A percentile compares a stretch with the other conserved stretches of the same genome.
These are phyloP conservation scores for Lepidiolamprologus cunningtoni DNA, from an alignment of 2,113 vertebrate genomes.

Conservation along the genomic window DNA sequence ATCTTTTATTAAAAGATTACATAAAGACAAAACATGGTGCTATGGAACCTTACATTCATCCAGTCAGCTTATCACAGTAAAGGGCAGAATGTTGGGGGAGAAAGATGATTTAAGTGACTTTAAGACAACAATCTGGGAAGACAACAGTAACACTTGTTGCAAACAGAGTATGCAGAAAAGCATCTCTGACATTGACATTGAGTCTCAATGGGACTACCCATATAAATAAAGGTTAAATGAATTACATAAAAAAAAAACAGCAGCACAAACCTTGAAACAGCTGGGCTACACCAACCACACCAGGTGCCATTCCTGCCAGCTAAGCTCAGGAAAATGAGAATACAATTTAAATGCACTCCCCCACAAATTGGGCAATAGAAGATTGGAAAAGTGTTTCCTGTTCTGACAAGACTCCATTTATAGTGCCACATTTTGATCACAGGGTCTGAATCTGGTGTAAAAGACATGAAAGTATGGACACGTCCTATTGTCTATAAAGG, in stretches of 20 bases:
- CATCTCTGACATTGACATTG: neutral
- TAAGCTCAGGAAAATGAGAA: neutral
- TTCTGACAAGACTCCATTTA: neutral
- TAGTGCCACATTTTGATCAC: neutral
- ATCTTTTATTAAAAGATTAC: neutral
- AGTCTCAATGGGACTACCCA: neutral
- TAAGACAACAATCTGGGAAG: neutral
- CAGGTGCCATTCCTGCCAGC: rapidly evolving
- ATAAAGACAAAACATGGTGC: neutral
- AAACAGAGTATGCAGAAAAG: neutral
- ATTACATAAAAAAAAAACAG: neutral
- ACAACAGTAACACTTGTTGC: neutral
- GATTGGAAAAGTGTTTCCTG: neutral
- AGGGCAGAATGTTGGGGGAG: neutral
- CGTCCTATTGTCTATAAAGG: rapidly evolving
- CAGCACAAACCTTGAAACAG: neutral
- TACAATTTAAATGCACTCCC: neutral
- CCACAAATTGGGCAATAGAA: neutral
- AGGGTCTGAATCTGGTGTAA: neutral
- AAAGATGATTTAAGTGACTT: neutral
- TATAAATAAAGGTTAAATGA: neutral
- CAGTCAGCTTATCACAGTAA: neutral
- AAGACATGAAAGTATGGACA: neutral
- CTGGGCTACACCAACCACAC: neutral
- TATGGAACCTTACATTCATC: neutral